Percentiles rank a stretch among this genome's conserved stretches.
These are phyloP conservation scores for Aphelinus certus DNA, from an alignment of 1,140 invertebrate species.

Conservation along the genomic window DNA sequence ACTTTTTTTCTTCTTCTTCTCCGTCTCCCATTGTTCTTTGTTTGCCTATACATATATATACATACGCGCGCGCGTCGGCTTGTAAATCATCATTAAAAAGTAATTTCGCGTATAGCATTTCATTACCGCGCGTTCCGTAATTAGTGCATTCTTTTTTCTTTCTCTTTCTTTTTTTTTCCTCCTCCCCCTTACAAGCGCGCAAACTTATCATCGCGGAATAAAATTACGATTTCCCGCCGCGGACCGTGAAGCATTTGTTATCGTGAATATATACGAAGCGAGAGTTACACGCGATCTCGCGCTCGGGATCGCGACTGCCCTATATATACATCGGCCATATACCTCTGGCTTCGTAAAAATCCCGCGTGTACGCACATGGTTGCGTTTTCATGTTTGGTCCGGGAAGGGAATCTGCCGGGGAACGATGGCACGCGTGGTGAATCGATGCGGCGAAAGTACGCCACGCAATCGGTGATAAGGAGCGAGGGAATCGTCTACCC, in stretches of 20 bases:
- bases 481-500: too few species aligned
- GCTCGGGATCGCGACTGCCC: too few species aligned
- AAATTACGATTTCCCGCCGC: conserved; percentile 3
- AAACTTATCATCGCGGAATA: conserved; percentile 27
- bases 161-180: too few species aligned
- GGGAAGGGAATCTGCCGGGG: too few species aligned
- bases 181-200: background rate
- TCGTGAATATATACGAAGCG: background rate
- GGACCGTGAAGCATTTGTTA: conserved; percentile 17
- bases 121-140: conserved; percentile 18
- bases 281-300: background rate
- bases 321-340: too few species aligned
- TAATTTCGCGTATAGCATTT: conserved; percentile 26
- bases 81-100: conserved; percentile 28
- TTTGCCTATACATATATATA: background rate
- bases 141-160: conserved; percentile 21
- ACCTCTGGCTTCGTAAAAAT: too few species aligned
- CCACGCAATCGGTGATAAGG: too few species aligned
- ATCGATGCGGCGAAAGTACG: too few species aligned
- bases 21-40: conserved; percentile 9
- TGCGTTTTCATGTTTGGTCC: too few species aligned
- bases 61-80: background rate
- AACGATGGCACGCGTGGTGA: too few species aligned
- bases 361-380: too few species aligned
- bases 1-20: conserved; percentile 12